phyloP scores from a whole-genome alignment of 2,113 vertebrate species.

The Chrysemys picta region DNA sequence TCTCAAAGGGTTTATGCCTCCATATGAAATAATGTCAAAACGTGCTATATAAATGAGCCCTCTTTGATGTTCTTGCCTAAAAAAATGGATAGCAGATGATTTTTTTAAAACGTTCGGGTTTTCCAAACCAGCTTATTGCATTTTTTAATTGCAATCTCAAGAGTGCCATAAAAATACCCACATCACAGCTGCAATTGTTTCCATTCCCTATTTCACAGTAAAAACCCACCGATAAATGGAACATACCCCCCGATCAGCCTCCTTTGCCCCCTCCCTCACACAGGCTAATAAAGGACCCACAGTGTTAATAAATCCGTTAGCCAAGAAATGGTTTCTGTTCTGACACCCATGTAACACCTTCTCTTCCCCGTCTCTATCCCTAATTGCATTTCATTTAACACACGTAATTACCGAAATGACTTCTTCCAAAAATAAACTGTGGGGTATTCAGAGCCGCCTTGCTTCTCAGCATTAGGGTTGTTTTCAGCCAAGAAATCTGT shows the following conservation, averaged over 20 bases:
- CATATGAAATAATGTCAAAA: not conserved
- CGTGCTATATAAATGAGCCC: not conserved
- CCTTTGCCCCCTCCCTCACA: not conserved
- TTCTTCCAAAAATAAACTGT: conserved; percentile 42
- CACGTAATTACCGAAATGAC: conserved; percentile 13
- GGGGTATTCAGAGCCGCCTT: not conserved
- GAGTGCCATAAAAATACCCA: not conserved
- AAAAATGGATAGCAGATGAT: not conserved
- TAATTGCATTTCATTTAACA: conserved; percentile 38
- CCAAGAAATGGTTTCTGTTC: not conserved
- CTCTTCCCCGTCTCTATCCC: not conserved
- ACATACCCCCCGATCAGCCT: not conserved
- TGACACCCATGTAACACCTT: conserved; percentile 13
- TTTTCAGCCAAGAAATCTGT: not conserved
- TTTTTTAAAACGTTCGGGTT: conserved; percentile 22
- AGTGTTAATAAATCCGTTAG: not conserved
- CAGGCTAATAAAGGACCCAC: not conserved
- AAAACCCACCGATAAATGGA: not conserved
- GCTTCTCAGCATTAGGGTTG: not conserved
- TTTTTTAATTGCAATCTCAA: conserved; percentile 26
- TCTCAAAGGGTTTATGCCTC: not conserved
- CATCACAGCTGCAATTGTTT: not conserved
- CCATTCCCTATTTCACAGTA: not conserved
- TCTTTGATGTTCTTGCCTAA: not conserved
- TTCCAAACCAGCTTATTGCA: fast-evolving